These are phyloP conservation scores for Pempheris klunzingeri DNA, from an alignment of 2,797 vertebrate species.

Conservation along the genomic window DNA sequence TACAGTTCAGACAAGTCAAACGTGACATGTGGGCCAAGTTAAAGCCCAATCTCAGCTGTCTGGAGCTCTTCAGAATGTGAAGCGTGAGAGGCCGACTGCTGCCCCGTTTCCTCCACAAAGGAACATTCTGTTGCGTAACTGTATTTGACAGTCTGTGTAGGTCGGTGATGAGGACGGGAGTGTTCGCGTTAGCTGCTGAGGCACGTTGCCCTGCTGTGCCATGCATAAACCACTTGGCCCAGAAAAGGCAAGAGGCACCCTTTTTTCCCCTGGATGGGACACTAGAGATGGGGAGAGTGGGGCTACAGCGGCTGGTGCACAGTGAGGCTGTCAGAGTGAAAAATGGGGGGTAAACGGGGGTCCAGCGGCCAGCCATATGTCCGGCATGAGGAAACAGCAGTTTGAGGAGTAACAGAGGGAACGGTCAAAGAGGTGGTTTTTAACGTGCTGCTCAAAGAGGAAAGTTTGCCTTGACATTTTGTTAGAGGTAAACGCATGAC, in stretches of 20 bases:
- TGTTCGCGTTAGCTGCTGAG: constrained; percentile 40
- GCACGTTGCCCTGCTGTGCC: constrained; percentile 33
- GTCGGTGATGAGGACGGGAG: constrained; percentile 39
- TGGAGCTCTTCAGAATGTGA: constrained; percentile 50
- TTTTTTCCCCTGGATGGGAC: constrained; percentile 44
- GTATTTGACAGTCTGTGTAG: constrained; percentile 50
- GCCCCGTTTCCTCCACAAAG: constrained; percentile 52
- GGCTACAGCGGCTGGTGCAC: constrained; percentile 52
- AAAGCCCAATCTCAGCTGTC: constrained; percentile 69
- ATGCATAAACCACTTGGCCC: constrained; percentile 50
- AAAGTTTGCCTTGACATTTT: constrained; percentile 64
- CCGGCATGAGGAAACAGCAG: constrained; percentile 68
- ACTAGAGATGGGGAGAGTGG: constrained; percentile 30
- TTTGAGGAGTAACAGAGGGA: constrained; percentile 59
- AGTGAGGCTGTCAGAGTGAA: constrained; percentile 81
- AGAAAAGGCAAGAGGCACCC: constrained; percentile 26
- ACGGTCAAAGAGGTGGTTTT: constrained; percentile 73
- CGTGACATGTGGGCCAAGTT: constrained; percentile 60
- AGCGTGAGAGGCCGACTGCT: constrained; percentile 39
- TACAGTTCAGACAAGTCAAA: constrained; percentile 60
- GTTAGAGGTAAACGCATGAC: constrained; percentile 36
- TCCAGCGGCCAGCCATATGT: constrained; percentile 80
- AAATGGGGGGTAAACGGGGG: constrained; percentile 78
- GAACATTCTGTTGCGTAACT: constrained; percentile 62
- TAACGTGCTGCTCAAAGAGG: constrained; percentile 51